Evolutionary conservation across 35 echinoderm and acorn worm genomes (phyloP), one percentile per base, ranked within the genome.

Genomic region (Lytechinus variegatus): DNA sequence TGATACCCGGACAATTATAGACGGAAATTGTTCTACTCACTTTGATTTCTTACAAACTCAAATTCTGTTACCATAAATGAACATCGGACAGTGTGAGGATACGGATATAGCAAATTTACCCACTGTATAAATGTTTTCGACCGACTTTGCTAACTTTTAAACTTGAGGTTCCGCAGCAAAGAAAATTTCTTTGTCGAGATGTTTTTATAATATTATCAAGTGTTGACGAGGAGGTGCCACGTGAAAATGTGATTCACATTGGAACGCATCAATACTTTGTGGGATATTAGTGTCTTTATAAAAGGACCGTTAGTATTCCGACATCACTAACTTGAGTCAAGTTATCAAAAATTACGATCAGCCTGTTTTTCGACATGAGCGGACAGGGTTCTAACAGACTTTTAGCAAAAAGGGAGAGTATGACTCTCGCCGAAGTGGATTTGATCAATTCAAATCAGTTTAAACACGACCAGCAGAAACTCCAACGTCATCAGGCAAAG

Each of bases 381-480:
- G 92, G 92, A 54, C 52, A 93, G n/a, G 92, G 54, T 9, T 93
- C 92, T 13, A 57, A 54, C 52, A 93, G 53, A 93, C 92, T 93
- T 55, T 28, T 93, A 9, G 91, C 24, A 27, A 29, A 53, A 52
- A 55, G 96, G 1, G 44, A 89, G 27, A 89, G 44, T 87, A 61
- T 95, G 33, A 52, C 96, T 58, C 93, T 96, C 52, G 96, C 96
- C 52, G 96, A 96, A 86, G 96, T 96, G 13, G 96, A 96, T 52
- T 53, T 96, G 13, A 95, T 96, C n/a, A 96, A 96, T 33, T 96
- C 96, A 4, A 96, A 96, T 87, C 21, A 55, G 1, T 96, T 96
- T 33, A 96, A 96, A 44, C 96, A 96, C 57, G 88, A 94, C 29
- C 96, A 96, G 57, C 96, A 90, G 27, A 95, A 92, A 5, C 94